phyloP scores from a whole-genome alignment of 2,113 vertebrate genomes.

The Nibea albiflora region DNA sequence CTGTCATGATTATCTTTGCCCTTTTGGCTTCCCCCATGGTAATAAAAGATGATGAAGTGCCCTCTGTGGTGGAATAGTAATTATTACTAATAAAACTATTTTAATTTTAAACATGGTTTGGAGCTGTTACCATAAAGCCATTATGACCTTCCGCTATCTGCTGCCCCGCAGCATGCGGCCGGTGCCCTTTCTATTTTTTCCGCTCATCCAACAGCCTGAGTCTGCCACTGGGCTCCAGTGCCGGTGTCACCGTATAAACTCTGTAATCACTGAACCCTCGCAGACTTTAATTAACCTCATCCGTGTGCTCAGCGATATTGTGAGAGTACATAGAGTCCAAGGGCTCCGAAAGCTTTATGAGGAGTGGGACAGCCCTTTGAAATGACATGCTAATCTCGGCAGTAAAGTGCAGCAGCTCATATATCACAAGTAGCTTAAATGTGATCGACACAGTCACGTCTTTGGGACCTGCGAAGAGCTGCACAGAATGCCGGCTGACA shows the following conservation, averaged over 20 bases:
- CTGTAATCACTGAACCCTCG: constrained; percentile 5
- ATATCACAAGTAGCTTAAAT: neutral
- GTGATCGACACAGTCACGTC: neutral
- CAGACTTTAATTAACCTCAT: constrained; percentile 41
- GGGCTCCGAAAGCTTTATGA: constrained; percentile 2
- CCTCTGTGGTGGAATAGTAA: neutral
- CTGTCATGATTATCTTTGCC: constrained; percentile 1
- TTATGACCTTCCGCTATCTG: neutral
- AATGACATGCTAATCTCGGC: neutral
- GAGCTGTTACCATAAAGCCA: neutral
- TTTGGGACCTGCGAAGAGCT: neutral
- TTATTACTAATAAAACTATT: neutral
- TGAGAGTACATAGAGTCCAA: neutral
- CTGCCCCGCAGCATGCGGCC: neutral
- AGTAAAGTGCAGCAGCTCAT: neutral
- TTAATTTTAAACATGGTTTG: neutral
- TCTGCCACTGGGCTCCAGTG: neutral
- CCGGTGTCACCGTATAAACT: neutral
- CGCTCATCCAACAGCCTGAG: neutral
- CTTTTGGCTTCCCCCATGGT: neutral
- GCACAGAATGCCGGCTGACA: neutral
- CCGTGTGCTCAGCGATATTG: constrained; percentile 16
- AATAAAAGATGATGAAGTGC: neutral
- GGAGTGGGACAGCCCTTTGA: neutral
- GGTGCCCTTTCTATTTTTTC: neutral